Evolutionary conservation across 1,140 invertebrate species (phyloP).

Genomic region (Coelopa frigida): DNA sequence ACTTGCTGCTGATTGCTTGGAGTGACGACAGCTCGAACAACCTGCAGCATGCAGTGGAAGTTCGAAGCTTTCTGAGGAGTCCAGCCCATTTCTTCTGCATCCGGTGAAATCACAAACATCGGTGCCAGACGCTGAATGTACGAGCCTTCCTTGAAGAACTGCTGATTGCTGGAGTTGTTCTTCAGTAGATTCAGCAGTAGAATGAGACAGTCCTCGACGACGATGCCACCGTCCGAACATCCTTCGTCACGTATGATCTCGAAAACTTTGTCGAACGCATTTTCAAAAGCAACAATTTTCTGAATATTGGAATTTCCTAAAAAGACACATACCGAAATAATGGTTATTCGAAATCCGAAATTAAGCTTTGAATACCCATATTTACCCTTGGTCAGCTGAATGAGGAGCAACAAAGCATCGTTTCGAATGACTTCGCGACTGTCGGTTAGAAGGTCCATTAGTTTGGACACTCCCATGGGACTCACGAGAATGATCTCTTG

Average conservation of each 20-base stretch:
- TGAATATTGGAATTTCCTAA: constrained; percentile 96
- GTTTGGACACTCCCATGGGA: constrained; percentile 94
- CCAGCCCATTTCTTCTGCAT: constrained; percentile 74
- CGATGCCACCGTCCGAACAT: constrained; percentile 89
- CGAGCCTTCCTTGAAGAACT: constrained; percentile 95
- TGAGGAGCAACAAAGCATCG: constrained; percentile 87
- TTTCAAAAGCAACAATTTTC: constrained; percentile 99
- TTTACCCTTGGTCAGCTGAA: constrained; percentile 83
- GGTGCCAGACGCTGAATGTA: constrained; percentile 84
- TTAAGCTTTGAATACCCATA: too few species aligned
- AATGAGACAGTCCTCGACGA: constrained; percentile 96
- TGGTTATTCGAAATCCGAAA: too few species aligned
- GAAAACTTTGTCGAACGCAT: constrained; percentile 93
- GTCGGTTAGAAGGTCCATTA: constrained; percentile 93
- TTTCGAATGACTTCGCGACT: constrained; percentile 94
- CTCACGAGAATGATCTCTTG: constrained; percentile 92
- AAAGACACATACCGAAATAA: too few species aligned
- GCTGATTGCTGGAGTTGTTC: constrained; percentile 96
- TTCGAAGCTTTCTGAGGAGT: constrained; percentile 92
- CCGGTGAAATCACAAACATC: constrained; percentile 74
- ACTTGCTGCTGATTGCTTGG: constrained; percentile 74
- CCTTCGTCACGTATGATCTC: constrained; percentile 91
- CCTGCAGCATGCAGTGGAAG: constrained; percentile 83
- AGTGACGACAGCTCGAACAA: constrained; percentile 82
- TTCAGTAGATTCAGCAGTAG: constrained; percentile 89